These are phyloP conservation scores for Calyptommatus sinebrachiatus DNA, from an alignment of 2,113 vertebrate genomes.

Conservation along the genomic window DNA sequence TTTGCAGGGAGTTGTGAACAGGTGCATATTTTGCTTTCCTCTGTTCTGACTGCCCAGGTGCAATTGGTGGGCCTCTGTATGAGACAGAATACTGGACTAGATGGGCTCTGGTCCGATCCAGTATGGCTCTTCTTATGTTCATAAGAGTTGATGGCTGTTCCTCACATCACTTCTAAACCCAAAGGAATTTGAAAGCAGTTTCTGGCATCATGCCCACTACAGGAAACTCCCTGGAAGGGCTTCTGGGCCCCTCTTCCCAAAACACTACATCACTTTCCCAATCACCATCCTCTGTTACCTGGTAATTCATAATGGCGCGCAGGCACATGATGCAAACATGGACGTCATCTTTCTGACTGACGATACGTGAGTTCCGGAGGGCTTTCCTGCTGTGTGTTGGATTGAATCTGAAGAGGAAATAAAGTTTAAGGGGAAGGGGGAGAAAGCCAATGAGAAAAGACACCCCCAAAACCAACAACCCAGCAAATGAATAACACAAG, in stretches of 20 bases:
- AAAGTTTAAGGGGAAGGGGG: conserved; percentile 26
- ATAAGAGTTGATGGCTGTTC: no score
- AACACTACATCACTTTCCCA: neutral
- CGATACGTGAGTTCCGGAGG: conserved; percentile 75
- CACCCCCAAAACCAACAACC: no score
- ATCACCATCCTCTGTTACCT: conserved; percentile 70
- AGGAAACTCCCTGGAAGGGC: neutral
- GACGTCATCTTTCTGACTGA: conserved; percentile 88
- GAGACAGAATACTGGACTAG: no score
- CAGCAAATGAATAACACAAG: neutral
- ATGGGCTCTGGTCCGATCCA: no score
- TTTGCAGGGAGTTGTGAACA: no score
- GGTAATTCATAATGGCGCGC: conserved; percentile 98
- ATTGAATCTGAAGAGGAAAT: conserved; percentile 65
- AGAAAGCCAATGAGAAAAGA: neutral
- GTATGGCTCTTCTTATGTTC: no score
- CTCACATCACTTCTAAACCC: neutral
- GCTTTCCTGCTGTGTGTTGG: conserved; percentile 81
- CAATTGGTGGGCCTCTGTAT: no score
- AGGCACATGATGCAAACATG: conserved; percentile 97
- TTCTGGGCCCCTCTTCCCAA: neutral
- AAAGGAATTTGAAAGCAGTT: neutral
- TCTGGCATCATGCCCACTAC: neutral
- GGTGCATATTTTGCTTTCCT: no score
- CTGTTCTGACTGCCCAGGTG: no score